Conservation (phyloP, 1,140 invertebrate genomes). For the Eulimnadia texana region DNA sequence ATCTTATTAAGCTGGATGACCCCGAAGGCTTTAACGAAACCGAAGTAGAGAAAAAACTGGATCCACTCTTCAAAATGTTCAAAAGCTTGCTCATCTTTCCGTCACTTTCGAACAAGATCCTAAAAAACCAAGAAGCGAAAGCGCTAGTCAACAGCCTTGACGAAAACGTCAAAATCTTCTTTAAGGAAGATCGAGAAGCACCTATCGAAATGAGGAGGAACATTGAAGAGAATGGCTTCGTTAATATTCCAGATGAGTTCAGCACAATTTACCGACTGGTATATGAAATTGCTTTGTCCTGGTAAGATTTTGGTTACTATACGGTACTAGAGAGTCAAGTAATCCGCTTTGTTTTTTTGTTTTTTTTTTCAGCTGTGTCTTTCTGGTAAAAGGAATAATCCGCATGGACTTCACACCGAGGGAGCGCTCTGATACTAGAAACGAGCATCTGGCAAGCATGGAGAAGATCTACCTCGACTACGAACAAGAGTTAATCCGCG, state of each 20-base stretch:
- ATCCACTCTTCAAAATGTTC: neutral
- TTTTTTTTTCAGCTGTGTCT: neutral
- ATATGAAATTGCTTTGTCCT: neutral
- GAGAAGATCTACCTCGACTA: neutral
- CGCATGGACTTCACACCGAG: neutral
- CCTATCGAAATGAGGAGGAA: neutral
- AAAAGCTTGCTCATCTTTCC: neutral
- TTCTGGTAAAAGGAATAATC: neutral
- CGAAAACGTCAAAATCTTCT: neutral
- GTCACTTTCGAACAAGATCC: neutral
- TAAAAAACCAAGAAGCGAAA: neutral
- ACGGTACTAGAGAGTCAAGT: neutral
- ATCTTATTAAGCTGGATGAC: neutral
- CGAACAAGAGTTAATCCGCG: neutral
- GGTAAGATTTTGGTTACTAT: neutral
- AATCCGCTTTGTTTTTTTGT: neutral
- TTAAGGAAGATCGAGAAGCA: neutral
- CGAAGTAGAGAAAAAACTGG: neutral
- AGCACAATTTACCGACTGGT: neutral
- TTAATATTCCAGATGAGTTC: neutral
- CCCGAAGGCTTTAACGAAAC: neutral
- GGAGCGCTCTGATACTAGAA: neutral
- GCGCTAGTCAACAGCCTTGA: neutral
- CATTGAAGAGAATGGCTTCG: neutral
- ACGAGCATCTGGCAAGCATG: neutral